phyloP scores from a whole-genome alignment of 1,140 invertebrate species.

The Drosophila erecta region DNA sequence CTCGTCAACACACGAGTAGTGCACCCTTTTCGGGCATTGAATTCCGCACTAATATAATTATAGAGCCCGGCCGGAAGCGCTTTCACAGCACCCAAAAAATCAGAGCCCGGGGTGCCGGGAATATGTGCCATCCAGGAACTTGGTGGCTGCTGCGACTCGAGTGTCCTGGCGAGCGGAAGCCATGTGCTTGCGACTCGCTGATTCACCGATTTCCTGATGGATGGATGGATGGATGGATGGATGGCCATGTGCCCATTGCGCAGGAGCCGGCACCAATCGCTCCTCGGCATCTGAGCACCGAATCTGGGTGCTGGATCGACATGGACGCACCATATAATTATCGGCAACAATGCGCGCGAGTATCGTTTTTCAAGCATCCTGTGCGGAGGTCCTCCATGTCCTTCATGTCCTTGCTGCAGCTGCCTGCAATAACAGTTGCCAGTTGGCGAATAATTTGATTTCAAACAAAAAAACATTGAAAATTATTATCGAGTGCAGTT shows the following conservation, averaged over 20 bases:
- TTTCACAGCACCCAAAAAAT: slow-evolving; percentile 66
- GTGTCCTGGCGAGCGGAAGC: slow-evolving; percentile 62
- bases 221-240: slow-evolving; percentile 7
- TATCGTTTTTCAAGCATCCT: slow-evolving; percentile 82
- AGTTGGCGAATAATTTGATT: slow-evolving; percentile 67
- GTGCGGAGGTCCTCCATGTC: slow-evolving; percentile 13
- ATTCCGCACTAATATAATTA: slow-evolving; percentile 76
- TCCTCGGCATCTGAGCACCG: background rate
- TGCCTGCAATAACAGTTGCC: slow-evolving; percentile 50
- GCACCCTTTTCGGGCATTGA: slow-evolving; percentile 63
- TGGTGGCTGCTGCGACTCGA: slow-evolving; percentile 19
- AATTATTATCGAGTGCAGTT: slow-evolving; percentile 45
- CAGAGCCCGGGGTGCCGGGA: slow-evolving; percentile 39
- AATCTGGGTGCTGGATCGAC: slow-evolving; percentile 32
- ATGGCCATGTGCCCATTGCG: background rate
- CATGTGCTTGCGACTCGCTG: slow-evolving; percentile 12
- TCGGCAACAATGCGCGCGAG: slow-evolving; percentile 52
- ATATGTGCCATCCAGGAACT: slow-evolving; percentile 19
- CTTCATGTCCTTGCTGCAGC: slow-evolving; percentile 35
- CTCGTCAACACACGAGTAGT: background rate
- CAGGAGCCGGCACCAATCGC: slow-evolving; percentile 24
- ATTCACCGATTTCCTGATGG: slow-evolving; percentile 35
- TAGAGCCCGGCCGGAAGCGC: slow-evolving; percentile 74
- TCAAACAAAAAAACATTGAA: slow-evolving; percentile 18
- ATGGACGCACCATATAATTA: slow-evolving; percentile 69